These are phyloP conservation scores for Hyposoter dolosus DNA, from an alignment of 2,888 invertebrate genomes.

Conservation along the genomic window DNA sequence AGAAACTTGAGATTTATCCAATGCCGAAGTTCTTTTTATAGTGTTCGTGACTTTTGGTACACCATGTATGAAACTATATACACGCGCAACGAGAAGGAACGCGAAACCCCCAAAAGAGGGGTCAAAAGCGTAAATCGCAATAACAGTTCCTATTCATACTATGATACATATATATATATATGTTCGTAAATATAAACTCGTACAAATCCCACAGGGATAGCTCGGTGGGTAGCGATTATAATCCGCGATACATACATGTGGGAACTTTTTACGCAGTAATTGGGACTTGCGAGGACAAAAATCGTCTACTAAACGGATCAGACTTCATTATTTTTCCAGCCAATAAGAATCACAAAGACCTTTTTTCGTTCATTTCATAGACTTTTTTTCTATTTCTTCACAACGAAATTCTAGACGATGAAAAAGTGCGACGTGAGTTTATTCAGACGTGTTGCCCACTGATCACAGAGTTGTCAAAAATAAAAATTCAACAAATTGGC, in stretches of 20 bases:
- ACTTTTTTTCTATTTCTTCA: background rate
- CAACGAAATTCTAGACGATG: background rate
- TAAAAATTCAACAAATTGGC: background rate
- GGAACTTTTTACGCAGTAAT: slow-evolving; percentile 51
- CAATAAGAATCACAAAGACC: slow-evolving; percentile 5
- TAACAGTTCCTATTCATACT: slow-evolving; percentile 54
- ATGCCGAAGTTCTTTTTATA: background rate
- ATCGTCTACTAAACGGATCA: slow-evolving; percentile 42
- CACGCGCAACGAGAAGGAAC: slow-evolving; percentile 1
- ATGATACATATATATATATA: background rate
- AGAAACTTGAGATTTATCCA: no score
- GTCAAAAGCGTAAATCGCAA: slow-evolving; percentile 60
- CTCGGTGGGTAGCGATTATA: slow-evolving; percentile 46
- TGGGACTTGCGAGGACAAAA: slow-evolving; percentile 41
- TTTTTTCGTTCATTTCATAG: background rate
- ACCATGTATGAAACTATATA: background rate
- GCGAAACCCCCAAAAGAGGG: slow-evolving; percentile 48
- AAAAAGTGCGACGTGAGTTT: background rate
- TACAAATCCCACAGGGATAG: slow-evolving; percentile 52
- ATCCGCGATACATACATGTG: slow-evolving; percentile 47
- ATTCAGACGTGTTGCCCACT: no score
- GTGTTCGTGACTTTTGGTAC: background rate
- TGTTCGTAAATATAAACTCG: background rate
- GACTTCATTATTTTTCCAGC: slow-evolving; percentile 44
- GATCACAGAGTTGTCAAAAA: background rate